A percentile compares a stretch with the other conserved stretches of the same genome.
phyloP scores from a whole-genome alignment of 2,113 vertebrate genomes.

The Pleuronectes platessa region DNA sequence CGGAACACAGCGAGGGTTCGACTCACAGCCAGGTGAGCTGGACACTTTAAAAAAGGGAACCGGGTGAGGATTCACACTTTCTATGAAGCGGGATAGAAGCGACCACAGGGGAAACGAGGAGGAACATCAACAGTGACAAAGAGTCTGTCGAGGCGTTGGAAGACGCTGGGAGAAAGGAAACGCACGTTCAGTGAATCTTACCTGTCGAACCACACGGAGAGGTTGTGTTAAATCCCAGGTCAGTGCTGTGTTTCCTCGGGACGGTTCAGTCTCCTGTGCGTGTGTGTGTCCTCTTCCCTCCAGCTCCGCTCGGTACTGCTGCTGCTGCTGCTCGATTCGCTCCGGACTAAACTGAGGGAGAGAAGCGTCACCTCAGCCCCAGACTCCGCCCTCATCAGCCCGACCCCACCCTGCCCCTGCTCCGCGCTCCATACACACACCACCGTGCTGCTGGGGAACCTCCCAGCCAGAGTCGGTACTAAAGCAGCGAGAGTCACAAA shows the following conservation, averaged over 20 bases:
- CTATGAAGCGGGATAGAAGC: neutral
- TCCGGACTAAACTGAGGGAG: neutral
- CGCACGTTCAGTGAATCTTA: slow-evolving; percentile 19
- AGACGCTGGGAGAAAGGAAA: neutral
- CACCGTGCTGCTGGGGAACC: no score
- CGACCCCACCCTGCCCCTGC: slow-evolving; percentile 74
- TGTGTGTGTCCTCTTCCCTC: slow-evolving; percentile 14
- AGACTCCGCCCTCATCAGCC: slow-evolving; percentile 60
- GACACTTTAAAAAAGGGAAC: neutral
- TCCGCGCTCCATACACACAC: neutral
- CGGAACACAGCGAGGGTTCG: neutral
- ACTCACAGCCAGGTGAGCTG: neutral
- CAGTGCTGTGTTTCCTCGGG: slow-evolving; percentile 4
- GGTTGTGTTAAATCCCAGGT: slow-evolving; percentile 31
- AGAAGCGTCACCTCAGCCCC: slow-evolving; percentile 67
- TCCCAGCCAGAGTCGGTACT: no score
- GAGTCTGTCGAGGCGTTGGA: neutral
- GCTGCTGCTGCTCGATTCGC: slow-evolving; percentile 5
- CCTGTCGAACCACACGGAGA: slow-evolving; percentile 49
- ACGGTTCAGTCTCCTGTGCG: neutral
- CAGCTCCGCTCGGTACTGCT: slow-evolving; percentile 11
- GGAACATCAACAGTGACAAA: neutral
- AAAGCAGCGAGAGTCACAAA: no score
- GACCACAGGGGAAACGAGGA: rapidly evolving
- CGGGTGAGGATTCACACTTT: neutral